Percentiles rank a stretch among this genome's conserved stretches.
Conservation (phyloP, 2,888 invertebrate species). For the Lasioglossum malachurum region DNA sequence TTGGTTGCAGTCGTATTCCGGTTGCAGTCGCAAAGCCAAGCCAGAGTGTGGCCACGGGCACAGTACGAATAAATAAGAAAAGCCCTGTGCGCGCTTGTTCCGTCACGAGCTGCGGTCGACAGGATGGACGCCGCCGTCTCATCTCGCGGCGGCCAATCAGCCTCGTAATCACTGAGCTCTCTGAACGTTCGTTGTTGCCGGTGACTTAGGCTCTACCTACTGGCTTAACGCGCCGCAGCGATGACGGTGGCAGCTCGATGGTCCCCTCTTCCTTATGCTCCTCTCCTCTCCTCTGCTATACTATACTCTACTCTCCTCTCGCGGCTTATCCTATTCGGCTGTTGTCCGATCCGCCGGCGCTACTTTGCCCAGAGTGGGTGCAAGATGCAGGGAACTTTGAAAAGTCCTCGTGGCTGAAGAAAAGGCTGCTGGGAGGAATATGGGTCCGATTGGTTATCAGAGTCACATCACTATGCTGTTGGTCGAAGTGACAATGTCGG, state of each 20-base stretch:
- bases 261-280: slow-evolving; percentile 16
- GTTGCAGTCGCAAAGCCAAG: slow-evolving; percentile 64
- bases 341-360: slow-evolving; percentile 15
- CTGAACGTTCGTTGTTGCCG: slow-evolving; percentile 77
- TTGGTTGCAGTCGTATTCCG: slow-evolving; percentile 63
- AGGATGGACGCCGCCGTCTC: slow-evolving; percentile 84
- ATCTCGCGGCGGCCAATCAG: slow-evolving; percentile 85
- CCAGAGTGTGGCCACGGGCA: slow-evolving; percentile 61
- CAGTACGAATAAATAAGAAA: slow-evolving; percentile 76
- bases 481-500: no score
- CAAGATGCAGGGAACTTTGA: not conserved
- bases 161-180: slow-evolving; percentile 84
- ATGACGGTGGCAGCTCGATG: slow-evolving; percentile 50
- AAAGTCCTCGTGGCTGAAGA: not conserved
- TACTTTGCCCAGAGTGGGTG: slow-evolving; percentile 9
- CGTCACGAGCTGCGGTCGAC: slow-evolving; percentile 83
- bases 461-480: not conserved
- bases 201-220: slow-evolving; percentile 70
- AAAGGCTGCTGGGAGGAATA: not conserved
- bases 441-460: not conserved
- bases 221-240: slow-evolving; percentile 67
- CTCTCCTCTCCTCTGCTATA: not conserved
- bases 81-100: slow-evolving; percentile 76
- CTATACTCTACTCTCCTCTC: slow-evolving; percentile 10
- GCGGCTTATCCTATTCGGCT: slow-evolving; percentile 18